Conservation (phyloP, 2,888 invertebrate species). For the Chirona hameri region DNA sequence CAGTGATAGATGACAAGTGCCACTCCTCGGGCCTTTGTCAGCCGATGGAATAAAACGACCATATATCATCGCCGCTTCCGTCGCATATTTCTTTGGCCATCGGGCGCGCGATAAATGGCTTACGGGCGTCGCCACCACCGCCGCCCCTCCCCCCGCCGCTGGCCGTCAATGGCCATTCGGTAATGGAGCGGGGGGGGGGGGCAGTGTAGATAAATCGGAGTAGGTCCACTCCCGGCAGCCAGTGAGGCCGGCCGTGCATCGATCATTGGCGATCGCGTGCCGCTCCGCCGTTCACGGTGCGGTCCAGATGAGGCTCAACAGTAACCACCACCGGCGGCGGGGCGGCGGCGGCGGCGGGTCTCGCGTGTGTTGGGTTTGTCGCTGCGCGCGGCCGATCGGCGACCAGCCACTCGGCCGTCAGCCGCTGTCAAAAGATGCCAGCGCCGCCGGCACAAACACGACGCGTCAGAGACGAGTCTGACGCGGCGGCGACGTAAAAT, state of each 20-base stretch:
- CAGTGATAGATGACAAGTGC: slow-evolving; percentile 7
- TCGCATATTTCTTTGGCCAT: slow-evolving; percentile 13
- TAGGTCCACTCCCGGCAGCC: background rate
- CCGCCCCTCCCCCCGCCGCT: too few species aligned
- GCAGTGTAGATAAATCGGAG: too few species aligned
- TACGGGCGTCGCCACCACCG: background rate
- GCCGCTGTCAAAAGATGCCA: background rate
- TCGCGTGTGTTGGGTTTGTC: background rate
- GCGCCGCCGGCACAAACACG: background rate
- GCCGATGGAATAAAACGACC: background rate
- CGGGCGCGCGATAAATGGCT: background rate
- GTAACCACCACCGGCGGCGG: too few species aligned
- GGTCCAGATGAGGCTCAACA: background rate
- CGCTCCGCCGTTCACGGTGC: background rate
- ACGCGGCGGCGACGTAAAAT: background rate
- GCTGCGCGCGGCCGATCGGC: background rate
- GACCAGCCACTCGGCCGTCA: background rate
- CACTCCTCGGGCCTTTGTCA: slow-evolving; percentile 23
- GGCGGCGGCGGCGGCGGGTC: too few species aligned
- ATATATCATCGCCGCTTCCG: slow-evolving; percentile 1
- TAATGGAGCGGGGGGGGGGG: background rate
- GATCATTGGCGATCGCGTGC: background rate
- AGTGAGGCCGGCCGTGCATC: background rate
- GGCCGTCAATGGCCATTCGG: background rate
- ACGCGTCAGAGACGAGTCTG: background rate